Base-by-base conservation (phyloP, 64 coral and sea anemone species). In the Stichodactyla mertensii region DNA sequence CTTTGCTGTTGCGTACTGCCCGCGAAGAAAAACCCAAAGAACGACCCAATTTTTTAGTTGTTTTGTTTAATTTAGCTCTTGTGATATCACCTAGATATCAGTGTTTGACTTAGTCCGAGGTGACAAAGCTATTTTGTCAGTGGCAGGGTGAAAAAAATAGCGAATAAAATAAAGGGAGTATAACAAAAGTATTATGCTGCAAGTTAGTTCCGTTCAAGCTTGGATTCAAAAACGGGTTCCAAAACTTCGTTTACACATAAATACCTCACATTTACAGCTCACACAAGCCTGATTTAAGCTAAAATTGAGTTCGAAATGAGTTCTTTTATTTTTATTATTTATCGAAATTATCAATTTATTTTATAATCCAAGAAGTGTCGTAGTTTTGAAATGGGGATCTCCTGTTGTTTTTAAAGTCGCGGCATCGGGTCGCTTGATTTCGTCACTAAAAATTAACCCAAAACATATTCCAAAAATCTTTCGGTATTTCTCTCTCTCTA, bases 161-260 rank as follows among this genome's bases (percentile, higher is more conserved):
- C 62, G 24, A 27, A 74, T 74, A 74, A 74, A 74, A 31, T 11
- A 26, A 74, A 74, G 62, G 62, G 62, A 66, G 20, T 11, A 31
- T 1, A 31, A 74, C 69, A 74, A 74, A 26, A 11, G 69, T 9
- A 74, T 27, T 74, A 74, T 74, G 24, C 69, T 26, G 69, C 69
- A 31, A 10, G 69, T 74, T 74, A 74, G 69, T 74, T 74, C 69
- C 69, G 69, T 74, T 74, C 69, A 74, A 74, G 69, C 69, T 27
- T 74, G 22, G 69, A 74, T 74, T 74, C 69, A 74, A 74, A 74
- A 23, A 26, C 10, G 0, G 10, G 24, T 74, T 7, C 27, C 12
- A 13, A 74, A 74, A 74, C 62, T 74, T 13, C 9, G 26, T 9
- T 13, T 31, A 19, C 36, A 1, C 62, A n/a, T n/a, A 66, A 66